Base-by-base conservation (phyloP, 1,140 invertebrate genomes). In the Stegodyphus mimosarum region DNA sequence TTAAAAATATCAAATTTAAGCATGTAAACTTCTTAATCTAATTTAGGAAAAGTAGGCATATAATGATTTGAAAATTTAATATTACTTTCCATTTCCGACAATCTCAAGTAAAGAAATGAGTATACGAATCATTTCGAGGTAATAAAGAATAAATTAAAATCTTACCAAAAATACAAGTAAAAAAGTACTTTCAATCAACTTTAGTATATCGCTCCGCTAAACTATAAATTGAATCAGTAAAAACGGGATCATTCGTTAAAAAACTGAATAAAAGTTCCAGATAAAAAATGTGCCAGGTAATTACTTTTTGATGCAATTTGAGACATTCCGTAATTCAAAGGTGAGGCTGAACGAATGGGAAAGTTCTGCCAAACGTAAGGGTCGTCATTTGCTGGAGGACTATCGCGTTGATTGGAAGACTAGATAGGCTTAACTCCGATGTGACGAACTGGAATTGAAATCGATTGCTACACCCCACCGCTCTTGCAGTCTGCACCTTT, bases 231-330 rank as follows among this genome's bases (percentile, higher is more conserved):
- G 78, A 81, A 81, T 81, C 53, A 81, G 69, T 63, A 15, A 81
- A 81, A 81, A 17, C 17, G 15, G 77, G 53, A 81, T 81, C 53
- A 9, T 53, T 80, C 33, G 18, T 72, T 72, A 72, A 51, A 77
- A 81, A 81, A 72, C 69, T 81, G 69, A 63, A 72, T 81, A 63
- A 81, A 78, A 72, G 18, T 72, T 81, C 9, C 15, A 69, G 33
- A 80, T 11, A 63, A 81, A 55, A 81, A 81, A 81, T 72, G 53
- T 81, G 78, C 69, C 69, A 81, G 78, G 69, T 81, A 81, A 81
- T 81, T 81, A 72, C 69, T 72, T 81, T 81, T 72, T 81, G 78
- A 81, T 72, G 78, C 69, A 72, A 81, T 81, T 81, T 60, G 48
- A 72, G 69, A 7, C 69, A 9, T 72, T 63, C 67, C 7, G 33